Conservation (phyloP, 1,140 invertebrate species). For the Drosophila arizonae region DNA sequence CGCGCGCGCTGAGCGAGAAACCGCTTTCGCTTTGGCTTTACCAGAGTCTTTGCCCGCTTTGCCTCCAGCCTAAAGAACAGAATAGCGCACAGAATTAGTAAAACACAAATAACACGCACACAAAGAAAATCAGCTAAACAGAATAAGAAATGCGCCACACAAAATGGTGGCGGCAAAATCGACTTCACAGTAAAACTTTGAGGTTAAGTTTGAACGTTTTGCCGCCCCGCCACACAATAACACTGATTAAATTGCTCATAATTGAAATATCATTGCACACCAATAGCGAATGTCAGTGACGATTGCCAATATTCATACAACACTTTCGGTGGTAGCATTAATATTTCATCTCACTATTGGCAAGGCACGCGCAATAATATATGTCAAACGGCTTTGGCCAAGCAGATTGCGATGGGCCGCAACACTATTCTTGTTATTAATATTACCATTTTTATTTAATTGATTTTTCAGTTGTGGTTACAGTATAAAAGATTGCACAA, state of each 20-base stretch:
- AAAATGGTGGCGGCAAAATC: slow-evolving; percentile 69
- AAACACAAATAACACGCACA: slow-evolving; percentile 38
- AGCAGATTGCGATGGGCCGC: slow-evolving; percentile 50
- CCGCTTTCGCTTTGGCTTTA: slow-evolving; percentile 99
- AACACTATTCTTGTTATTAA: slow-evolving; percentile 43
- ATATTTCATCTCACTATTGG: slow-evolving; percentile 43
- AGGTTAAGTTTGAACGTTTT: slow-evolving; percentile 64
- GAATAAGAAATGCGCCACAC: slow-evolving; percentile 32
- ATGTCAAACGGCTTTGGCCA: slow-evolving; percentile 32
- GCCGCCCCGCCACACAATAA: slow-evolving; percentile 58
- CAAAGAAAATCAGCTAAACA: slow-evolving; percentile 3
- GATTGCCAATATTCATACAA: slow-evolving; percentile 44
- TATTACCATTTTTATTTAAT: slow-evolving; percentile 73
- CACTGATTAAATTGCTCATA: slow-evolving; percentile 42
- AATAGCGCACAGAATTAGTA: slow-evolving; percentile 35
- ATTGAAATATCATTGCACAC: slow-evolving; percentile 16
- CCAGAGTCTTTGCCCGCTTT: slow-evolving; percentile 99
- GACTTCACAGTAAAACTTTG: slow-evolving; percentile 40
- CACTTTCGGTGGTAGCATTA: slow-evolving; percentile 46
- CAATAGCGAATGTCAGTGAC: not conserved
- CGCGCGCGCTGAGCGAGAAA: slow-evolving; percentile 98
- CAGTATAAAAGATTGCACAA: slow-evolving; percentile 44
- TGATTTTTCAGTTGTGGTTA: slow-evolving; percentile 62
- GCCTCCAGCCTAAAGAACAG: slow-evolving; percentile 92
- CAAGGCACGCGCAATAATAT: slow-evolving; percentile 66